These are phyloP conservation scores for Trichomalopsis sarcophagae DNA, from an alignment of 1,140 invertebrate genomes.

Conservation along the genomic window DNA sequence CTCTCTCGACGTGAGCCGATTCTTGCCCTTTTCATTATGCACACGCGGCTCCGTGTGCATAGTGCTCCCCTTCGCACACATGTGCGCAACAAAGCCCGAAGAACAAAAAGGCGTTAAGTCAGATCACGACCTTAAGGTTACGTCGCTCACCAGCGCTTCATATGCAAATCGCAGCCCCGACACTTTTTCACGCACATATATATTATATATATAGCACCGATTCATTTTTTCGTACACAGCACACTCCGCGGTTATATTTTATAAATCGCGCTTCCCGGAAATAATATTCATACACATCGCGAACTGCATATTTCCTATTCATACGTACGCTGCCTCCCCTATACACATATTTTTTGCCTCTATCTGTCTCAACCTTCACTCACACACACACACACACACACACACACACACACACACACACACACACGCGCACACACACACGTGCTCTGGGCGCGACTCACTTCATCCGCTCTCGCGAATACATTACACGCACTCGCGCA, in stretches of 20 bases:
- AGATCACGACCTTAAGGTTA: constrained; percentile 63
- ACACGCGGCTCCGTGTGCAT: neutral
- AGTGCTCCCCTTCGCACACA: neutral
- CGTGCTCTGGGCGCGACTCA: neutral
- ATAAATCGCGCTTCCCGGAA: too few relatives aligned
- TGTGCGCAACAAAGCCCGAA: constrained; percentile 56
- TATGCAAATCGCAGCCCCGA: constrained; percentile 65
- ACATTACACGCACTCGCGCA: neutral
- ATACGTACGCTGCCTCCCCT: too few relatives aligned
- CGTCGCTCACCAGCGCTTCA: constrained; percentile 61
- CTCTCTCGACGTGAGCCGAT: constrained; percentile 11
- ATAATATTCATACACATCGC: too few relatives aligned
- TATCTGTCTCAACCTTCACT: too few relatives aligned
- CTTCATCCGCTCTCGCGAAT: neutral
- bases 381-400: neutral
- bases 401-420: neutral
- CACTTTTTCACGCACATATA: neutral
- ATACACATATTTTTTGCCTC: too few relatives aligned
- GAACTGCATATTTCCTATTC: too few relatives aligned
- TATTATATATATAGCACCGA: too few relatives aligned
- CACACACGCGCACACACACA: neutral
- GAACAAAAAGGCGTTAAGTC: constrained; percentile 72
- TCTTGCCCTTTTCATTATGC: constrained; percentile 47
- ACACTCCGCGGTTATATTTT: too few relatives aligned
- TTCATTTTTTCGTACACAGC: too few relatives aligned